These are phyloP conservation scores for Tenthredo notha DNA, from an alignment of 2,888 invertebrate genomes.

Conservation along the genomic window DNA sequence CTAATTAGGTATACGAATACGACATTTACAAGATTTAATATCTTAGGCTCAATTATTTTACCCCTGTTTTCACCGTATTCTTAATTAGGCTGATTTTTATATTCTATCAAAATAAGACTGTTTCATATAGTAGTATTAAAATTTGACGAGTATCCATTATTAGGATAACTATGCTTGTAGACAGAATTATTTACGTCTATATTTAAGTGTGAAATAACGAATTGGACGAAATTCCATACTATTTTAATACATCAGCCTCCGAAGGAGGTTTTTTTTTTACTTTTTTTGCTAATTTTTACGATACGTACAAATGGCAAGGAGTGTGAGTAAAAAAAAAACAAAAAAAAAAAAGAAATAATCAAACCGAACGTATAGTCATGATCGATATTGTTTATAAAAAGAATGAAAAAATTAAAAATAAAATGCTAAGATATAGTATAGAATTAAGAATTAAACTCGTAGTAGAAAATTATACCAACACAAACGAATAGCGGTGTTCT, in stretches of 20 bases:
- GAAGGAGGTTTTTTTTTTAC: background rate
- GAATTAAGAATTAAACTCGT: background rate
- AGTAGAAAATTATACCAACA: conserved; percentile 15
- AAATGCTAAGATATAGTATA: background rate
- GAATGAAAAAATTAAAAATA: background rate
- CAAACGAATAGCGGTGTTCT: background rate
- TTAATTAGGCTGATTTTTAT: conserved; percentile 6
- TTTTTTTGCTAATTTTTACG: background rate
- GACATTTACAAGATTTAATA: conserved; percentile 37
- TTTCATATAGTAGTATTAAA: background rate
- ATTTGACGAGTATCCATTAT: background rate
- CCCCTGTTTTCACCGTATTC: background rate
- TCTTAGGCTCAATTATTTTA: conserved; percentile 28
- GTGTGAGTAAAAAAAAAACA: background rate
- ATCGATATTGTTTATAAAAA: conserved; percentile 24
- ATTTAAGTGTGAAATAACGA: background rate
- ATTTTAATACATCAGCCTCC: background rate
- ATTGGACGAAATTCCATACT: background rate
- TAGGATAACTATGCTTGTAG: background rate
- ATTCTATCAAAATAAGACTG: conserved; percentile 8
- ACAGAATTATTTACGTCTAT: background rate
- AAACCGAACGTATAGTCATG: background rate
- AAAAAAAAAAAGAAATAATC: background rate
- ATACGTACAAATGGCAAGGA: background rate
- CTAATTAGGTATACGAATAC: conserved; percentile 34